Evolutionary conservation across 2,888 invertebrate genomes (phyloP).

Genomic region (Monoplex corrugatus): DNA sequence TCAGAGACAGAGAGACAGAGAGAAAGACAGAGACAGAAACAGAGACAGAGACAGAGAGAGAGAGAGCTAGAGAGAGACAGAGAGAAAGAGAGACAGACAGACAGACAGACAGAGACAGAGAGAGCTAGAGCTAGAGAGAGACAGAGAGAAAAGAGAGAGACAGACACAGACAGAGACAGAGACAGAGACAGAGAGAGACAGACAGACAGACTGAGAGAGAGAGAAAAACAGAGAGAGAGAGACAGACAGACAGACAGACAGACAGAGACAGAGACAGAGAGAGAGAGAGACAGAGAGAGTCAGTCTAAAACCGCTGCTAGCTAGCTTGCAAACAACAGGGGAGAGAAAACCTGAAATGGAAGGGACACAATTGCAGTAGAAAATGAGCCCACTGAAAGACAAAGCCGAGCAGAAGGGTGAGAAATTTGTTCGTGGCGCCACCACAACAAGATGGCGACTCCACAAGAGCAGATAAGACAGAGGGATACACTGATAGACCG

Average conservation of each 20-base stretch:
- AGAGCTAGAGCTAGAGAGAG: neutral
- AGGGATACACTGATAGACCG: neutral
- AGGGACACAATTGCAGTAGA: neutral
- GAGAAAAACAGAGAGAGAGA: neutral
- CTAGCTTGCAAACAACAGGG: no score
- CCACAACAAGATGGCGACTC: neutral
- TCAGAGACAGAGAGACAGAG: neutral
- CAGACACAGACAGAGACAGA: neutral
- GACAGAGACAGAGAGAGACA: neutral
- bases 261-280: slow-evolving; percentile 25
- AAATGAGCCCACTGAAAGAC: neutral
- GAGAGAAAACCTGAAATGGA: neutral
- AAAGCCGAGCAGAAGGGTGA: neutral
- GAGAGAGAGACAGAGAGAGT: neutral
- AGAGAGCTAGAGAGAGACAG: neutral
- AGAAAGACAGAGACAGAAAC: no score
- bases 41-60: no score
- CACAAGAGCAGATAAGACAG: neutral
- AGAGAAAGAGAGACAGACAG: neutral
- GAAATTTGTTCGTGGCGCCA: neutral
- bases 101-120: neutral
- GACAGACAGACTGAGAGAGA: neutral
- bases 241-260: slow-evolving; percentile 29
- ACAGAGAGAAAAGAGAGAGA: neutral
- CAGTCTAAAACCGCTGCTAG: no score